Evolutionary conservation across 1,140 invertebrate genomes (phyloP).

Genomic region (Dendrolimus punctatus): DNA sequence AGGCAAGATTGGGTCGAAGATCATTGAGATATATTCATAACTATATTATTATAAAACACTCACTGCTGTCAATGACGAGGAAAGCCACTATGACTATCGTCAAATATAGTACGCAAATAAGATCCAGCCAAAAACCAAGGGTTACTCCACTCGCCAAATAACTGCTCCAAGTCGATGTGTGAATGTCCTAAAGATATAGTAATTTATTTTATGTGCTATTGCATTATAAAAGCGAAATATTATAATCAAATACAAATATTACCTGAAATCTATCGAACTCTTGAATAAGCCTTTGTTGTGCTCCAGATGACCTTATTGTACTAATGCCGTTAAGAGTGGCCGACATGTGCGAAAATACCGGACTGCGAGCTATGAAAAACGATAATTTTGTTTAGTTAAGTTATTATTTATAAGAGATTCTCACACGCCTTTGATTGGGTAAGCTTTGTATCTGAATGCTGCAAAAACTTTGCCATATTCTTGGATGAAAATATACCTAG

Average conservation of each 20-base stretch:
- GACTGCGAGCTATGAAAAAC: constrained; percentile 75
- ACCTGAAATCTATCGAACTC: constrained; percentile 77
- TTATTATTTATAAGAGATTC: too few species aligned
- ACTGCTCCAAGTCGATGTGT: constrained; percentile 65
- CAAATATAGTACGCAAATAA: constrained; percentile 78
- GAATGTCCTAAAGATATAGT: constrained; percentile 41
- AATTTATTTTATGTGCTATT: not conserved
- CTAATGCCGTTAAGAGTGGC: constrained; percentile 84
- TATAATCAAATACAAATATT: constrained; percentile 2
- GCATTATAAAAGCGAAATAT: not conserved
- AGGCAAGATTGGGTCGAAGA: too few species aligned
- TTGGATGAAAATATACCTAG: too few species aligned
- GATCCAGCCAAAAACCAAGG: constrained; percentile 71
- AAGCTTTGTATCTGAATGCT: too few species aligned
- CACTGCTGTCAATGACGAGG: constrained; percentile 66
- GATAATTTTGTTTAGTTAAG: too few species aligned
- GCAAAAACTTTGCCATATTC: too few species aligned
- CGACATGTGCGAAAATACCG: constrained; percentile 88
- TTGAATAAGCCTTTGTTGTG: constrained; percentile 78
- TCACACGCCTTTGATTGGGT: too few species aligned
- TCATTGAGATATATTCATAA: not conserved
- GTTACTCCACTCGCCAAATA: constrained; percentile 64
- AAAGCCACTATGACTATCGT: constrained; percentile 68
- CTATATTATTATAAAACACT: constrained; percentile 22
- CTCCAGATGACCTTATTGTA: constrained; percentile 83